Base-by-base conservation (phyloP, 1,140 invertebrate genomes). In the Trialeurodes vaporariorum region DNA sequence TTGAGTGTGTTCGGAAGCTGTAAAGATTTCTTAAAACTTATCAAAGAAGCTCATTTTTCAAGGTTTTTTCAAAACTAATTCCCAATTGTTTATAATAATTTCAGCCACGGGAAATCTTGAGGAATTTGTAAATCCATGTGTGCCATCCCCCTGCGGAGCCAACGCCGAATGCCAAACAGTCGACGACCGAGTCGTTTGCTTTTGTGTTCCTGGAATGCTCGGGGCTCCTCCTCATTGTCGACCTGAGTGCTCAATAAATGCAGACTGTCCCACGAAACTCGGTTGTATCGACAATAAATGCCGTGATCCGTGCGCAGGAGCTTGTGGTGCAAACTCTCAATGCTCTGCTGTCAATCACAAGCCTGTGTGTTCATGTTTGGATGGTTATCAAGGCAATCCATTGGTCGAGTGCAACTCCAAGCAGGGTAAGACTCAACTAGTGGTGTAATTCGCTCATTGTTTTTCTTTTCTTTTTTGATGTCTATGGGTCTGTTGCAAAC, bases 121-220 rank as follows among this genome's bases (percentile, higher is more conserved):
- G 34, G 34, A 49, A 17, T 73, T 79, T 9, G 79, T 76, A 21
- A 85, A 90, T 75, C 88, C 88, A 23, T 93, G 91, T 72, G 73
- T 87, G 61, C 88, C 89, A 58, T 90, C 88, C 64, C 90, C 89
- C 1, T 94, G 92, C 77, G 92, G 92, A 5, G 83, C 88, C 0
- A 91, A 93, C 75, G 84, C 91, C 1, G 83, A 87, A 40, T 94
- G 91, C 73, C 82, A 84, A 5, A 84, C 86, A 62, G 80, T 87
- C 25, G 84, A 83, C 61, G 81, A 83, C 24, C 82, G 87, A 69
- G 84, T 90, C 0, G 84, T 90, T 13, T 94, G 91, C 76, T 85
- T 83, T 0, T 92, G 92, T 75, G 81, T 86, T 65, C 78, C 83
- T 0, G 88, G 87, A 25, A 92, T 92, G 82, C 85, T 92, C 25